Evolutionary conservation across 2,888 invertebrate genomes (phyloP).

Genomic region (Scrobipalpa atriplicella): DNA sequence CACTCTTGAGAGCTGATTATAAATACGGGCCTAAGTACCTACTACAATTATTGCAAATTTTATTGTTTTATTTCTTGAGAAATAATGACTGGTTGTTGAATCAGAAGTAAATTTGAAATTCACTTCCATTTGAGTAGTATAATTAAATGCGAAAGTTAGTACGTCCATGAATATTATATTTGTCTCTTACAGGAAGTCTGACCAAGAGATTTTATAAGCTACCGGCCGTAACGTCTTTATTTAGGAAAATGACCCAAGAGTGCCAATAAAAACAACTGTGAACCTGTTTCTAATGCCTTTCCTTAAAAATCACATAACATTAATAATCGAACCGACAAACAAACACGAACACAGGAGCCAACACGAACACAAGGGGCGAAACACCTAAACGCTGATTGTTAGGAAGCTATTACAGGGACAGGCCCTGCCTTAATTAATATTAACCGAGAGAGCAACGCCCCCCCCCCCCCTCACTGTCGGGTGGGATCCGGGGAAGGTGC

Average conservation of each 20-base stretch:
- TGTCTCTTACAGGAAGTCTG: too few species aligned
- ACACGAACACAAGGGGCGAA: conserved; percentile 18
- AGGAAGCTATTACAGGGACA: conserved; percentile 55
- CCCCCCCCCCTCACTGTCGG: conserved; percentile 67
- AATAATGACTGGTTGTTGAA: too few species aligned
- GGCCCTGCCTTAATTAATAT: conserved; percentile 64
- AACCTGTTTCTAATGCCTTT: not conserved
- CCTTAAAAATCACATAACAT: not conserved
- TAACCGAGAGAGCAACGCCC: conserved; percentile 69
- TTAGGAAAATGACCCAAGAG: not conserved
- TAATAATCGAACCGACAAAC: conserved; percentile 29
- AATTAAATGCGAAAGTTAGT: too few species aligned
- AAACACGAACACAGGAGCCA: conserved; percentile 12
- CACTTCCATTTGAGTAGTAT: too few species aligned
- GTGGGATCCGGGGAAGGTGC: conserved; percentile 66
- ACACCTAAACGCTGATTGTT: conserved; percentile 46
- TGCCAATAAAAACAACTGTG: not conserved
- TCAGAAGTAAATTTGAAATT: too few species aligned
- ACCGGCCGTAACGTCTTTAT: too few species aligned
- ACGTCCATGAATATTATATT: too few species aligned
- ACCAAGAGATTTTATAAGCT: too few species aligned
- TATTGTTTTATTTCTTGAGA: too few species aligned
- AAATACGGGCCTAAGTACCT: too few species aligned
- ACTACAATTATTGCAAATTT: too few species aligned
- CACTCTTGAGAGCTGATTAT: too few species aligned